phyloP scores from a whole-genome alignment of 1,140 invertebrate species.

The Ditylenchus dipsaci region DNA sequence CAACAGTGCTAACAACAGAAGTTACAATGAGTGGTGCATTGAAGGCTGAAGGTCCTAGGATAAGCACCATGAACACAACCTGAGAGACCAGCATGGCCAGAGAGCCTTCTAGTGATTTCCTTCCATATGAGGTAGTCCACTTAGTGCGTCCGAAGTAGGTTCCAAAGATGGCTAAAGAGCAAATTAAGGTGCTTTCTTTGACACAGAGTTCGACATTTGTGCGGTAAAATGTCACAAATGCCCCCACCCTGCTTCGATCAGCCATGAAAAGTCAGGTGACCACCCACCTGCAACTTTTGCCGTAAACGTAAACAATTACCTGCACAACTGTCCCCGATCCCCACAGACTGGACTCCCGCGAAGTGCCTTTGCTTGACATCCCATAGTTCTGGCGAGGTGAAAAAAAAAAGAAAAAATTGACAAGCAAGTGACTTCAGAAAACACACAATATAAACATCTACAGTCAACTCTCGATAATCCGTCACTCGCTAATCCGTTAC shows the following conservation, averaged over 20 bases:
- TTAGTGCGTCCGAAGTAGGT: slow-evolving; percentile 12
- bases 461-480: no score
- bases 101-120: slow-evolving; percentile 44
- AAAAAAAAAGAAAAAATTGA: no score
- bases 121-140: slow-evolving; percentile 1
- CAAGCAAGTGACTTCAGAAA: no score
- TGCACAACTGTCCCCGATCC: slow-evolving; percentile 46
- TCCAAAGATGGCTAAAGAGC: no score
- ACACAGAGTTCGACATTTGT: no score
- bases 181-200: neutral
- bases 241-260: no score
- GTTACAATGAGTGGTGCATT: slow-evolving; percentile 14
- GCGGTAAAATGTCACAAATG: no score
- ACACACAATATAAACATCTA: no score
- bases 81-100: slow-evolving; percentile 45
- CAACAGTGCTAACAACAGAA: slow-evolving; percentile 24
- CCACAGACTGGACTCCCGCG: slow-evolving; percentile 41
- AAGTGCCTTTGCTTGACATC: slow-evolving; percentile 38
- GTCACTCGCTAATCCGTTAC: no score
- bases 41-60: slow-evolving; percentile 17
- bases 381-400: slow-evolving; percentile 5
- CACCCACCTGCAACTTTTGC: no score
- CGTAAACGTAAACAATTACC: no score
- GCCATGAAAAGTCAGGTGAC: no score
- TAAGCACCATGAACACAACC: slow-evolving; percentile 24